phyloP scores from a whole-genome alignment of 2,888 invertebrate genomes.

The Leptarthrus brevirostris region DNA sequence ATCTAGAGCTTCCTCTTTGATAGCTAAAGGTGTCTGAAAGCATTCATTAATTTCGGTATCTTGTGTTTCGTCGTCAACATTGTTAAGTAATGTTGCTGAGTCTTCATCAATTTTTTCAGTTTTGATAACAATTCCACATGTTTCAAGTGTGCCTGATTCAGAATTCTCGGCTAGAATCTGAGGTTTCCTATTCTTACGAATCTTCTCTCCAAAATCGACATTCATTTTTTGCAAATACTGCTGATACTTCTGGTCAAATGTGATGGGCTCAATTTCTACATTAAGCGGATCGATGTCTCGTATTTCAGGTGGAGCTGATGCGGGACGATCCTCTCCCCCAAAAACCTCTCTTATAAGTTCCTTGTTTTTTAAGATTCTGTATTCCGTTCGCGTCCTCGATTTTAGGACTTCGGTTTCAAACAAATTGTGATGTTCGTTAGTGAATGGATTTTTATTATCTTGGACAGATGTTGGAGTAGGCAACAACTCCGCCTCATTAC shows the following conservation, averaged over 20 bases:
- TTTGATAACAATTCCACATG: conserved; percentile 46
- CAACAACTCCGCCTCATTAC: conserved; percentile 59
- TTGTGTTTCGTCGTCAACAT: conserved; percentile 59
- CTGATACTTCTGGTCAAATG: conserved; percentile 64
- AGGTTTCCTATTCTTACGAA: conserved; percentile 51
- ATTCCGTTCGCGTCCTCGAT: conserved; percentile 81
- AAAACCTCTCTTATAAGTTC: conserved; percentile 86
- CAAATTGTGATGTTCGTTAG: conserved; percentile 64
- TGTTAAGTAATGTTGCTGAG: conserved; percentile 1
- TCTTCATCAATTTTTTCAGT: conserved; percentile 49
- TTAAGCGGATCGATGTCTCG: conserved; percentile 58
- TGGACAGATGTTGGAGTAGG: conserved; percentile 54
- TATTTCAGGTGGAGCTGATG: conserved; percentile 79
- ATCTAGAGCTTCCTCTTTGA: conserved; percentile 65
- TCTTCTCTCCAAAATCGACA: conserved; percentile 53
- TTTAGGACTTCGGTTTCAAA: conserved; percentile 79
- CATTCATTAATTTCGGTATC: conserved; percentile 58
- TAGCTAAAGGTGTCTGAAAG: conserved; percentile 63
- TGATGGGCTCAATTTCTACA: conserved; percentile 60
- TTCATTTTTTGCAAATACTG: conserved; percentile 63
- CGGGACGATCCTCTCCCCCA: conserved; percentile 78
- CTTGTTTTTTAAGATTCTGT: conserved; percentile 77
- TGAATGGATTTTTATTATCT: conserved; percentile 52
- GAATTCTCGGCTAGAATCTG: background rate
- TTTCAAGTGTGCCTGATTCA: too few species aligned